These are phyloP conservation scores for Holothuria leucospilota DNA, from an alignment of 53 echinoderm and acorn worm genomes.

Conservation along the genomic window DNA sequence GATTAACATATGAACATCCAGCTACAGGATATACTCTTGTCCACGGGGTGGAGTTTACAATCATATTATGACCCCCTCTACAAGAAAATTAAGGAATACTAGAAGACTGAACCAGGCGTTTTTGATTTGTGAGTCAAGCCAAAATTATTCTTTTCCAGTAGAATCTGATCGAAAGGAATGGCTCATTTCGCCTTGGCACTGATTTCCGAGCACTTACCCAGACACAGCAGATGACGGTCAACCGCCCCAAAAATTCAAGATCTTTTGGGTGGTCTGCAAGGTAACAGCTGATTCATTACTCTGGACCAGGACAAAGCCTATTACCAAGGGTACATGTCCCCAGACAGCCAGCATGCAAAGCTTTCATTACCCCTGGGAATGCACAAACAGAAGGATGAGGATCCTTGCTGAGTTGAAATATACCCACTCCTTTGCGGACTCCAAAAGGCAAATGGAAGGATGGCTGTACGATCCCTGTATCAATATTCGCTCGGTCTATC, in stretches of 20 bases:
- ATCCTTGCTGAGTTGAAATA: constrained; percentile 61
- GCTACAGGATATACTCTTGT: constrained; percentile 56
- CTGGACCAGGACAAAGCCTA: constrained; percentile 60
- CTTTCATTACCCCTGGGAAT: constrained; percentile 31
- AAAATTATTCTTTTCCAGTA: constrained; percentile 69
- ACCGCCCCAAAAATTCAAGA: constrained; percentile 82
- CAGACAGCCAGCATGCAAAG: constrained; percentile 32
- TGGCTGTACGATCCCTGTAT: constrained; percentile 36
- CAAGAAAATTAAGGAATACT: constrained; percentile 58
- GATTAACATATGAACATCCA: constrained; percentile 51
- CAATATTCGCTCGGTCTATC: constrained; percentile 48
- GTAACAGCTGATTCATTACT: constrained; percentile 63
- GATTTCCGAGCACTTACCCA: constrained; percentile 68
- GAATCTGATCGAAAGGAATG: constrained; percentile 81
- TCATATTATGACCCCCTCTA: constrained; percentile 47
- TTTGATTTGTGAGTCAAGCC: constrained; percentile 66
- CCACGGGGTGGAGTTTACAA: constrained; percentile 53
- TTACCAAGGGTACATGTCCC: constrained; percentile 36
- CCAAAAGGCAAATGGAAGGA: constrained; percentile 63
- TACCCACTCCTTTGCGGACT: constrained; percentile 65
- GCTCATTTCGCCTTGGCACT: constrained; percentile 63
- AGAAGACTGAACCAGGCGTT: constrained; percentile 56
- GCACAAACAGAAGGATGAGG: constrained; percentile 38
- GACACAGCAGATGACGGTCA: constrained; percentile 76
- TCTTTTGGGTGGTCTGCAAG: constrained; percentile 67